Percentiles rank a stretch among this genome's conserved stretches.
These are phyloP conservation scores for Drosophila pachea DNA, from an alignment of 1,140 invertebrate species.

Conservation along the genomic window DNA sequence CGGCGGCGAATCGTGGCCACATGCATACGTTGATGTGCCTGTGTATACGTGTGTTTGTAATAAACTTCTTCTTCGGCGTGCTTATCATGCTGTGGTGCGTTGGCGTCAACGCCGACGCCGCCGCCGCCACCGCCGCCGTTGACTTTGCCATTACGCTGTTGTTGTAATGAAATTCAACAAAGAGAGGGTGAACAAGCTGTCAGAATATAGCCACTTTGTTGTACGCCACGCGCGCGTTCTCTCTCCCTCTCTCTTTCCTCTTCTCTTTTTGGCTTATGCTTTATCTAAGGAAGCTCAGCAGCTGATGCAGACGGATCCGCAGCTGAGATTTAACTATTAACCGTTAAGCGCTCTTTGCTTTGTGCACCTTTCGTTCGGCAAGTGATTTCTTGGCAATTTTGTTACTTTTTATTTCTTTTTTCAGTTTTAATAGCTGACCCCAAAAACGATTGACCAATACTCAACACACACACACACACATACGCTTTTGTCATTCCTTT, in stretches of 20 bases:
- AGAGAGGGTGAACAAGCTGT: slow-evolving; percentile 13
- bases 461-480: slow-evolving; percentile 13
- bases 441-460: slow-evolving; percentile 28
- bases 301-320: slow-evolving; percentile 8
- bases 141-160: slow-evolving; percentile 18
- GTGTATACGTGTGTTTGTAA: slow-evolving; percentile 6
- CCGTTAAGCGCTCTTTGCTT: slow-evolving; percentile 10
- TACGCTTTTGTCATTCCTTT: slow-evolving; percentile 8
- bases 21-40: slow-evolving; percentile 7
- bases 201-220: no score
- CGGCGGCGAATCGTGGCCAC: slow-evolving; percentile 18
- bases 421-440: slow-evolving; percentile 26
- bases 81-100: slow-evolving; percentile 41
- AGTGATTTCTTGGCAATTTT: slow-evolving; percentile 1
- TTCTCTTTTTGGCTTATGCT: slow-evolving; percentile 1
- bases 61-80: slow-evolving; percentile 28
- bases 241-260: neutral
- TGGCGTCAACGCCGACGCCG: slow-evolving; percentile 24
- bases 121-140: slow-evolving; percentile 11
- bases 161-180: slow-evolving; percentile 40
- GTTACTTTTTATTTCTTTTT: slow-evolving; percentile 1
- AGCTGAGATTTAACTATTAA: slow-evolving; percentile 20
- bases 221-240: neutral
- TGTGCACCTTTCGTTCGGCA: slow-evolving; percentile 19
- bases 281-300: slow-evolving; percentile 10